These are phyloP conservation scores for Babylonia areolata DNA, from an alignment of 1,140 invertebrate species.

Conservation along the genomic window DNA sequence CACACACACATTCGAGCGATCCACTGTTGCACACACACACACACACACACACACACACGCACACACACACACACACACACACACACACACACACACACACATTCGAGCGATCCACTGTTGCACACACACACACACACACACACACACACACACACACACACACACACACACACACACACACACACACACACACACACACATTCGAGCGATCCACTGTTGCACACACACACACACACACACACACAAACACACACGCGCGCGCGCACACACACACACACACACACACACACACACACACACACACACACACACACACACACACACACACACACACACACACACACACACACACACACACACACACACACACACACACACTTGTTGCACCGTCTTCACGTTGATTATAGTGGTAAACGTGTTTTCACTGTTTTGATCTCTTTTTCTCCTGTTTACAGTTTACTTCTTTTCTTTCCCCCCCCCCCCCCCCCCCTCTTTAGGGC, in stretches of 20 bases:
- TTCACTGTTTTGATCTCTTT: neutral
- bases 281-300: too few species aligned
- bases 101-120: too few species aligned
- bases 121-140: slow-evolving; percentile 21
- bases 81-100: neutral
- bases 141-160: slow-evolving; percentile 21
- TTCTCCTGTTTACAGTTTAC: too few species aligned
- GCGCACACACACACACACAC: neutral
- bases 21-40: slow-evolving; percentile 16
- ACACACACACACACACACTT: too few species aligned
- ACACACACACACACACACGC: neutral
- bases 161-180: slow-evolving; percentile 13
- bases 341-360: too few species aligned
- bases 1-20: slow-evolving; percentile 6
- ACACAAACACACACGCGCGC: too few species aligned
- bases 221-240: too few species aligned
- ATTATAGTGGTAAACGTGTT: too few species aligned
- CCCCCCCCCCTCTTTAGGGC: neutral
- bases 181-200: neutral
- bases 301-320: too few species aligned
- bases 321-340: too few species aligned
- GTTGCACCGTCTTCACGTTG: too few species aligned
- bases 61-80: neutral
- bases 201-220: too few species aligned
- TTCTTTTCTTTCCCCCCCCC: neutral